These are phyloP conservation scores for Monarcha castaneiventris DNA, from an alignment of 2,113 vertebrate species.

Conservation along the genomic window DNA sequence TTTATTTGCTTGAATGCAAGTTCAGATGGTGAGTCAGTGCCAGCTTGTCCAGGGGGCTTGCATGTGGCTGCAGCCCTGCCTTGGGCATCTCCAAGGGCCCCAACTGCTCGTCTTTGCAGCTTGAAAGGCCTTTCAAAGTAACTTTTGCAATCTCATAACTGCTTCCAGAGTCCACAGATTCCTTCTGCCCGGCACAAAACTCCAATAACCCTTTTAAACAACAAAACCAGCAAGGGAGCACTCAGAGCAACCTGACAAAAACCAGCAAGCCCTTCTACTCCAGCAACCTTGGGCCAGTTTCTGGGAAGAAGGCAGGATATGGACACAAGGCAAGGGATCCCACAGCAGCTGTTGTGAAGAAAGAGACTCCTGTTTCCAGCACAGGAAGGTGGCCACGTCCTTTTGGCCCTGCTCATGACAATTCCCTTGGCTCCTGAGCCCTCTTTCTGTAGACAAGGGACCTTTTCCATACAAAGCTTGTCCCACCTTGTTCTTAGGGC, in stretches of 20 bases:
- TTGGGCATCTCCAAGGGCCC: not conserved
- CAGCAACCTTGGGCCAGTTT: not conserved
- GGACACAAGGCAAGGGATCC: not conserved
- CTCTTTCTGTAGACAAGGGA: accelerated
- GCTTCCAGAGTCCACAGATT: not conserved
- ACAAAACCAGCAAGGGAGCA: not conserved
- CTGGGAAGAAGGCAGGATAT: not conserved
- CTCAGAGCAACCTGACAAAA: not conserved
- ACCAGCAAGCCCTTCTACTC: too few species aligned
- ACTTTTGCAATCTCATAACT: not conserved
- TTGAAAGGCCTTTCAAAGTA: not conserved
- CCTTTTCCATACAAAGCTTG: accelerated
- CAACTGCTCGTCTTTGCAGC: not conserved
- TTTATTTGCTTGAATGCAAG: not conserved
- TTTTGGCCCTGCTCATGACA: not conserved
- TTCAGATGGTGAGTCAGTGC: not conserved
- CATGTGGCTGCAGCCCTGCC: not conserved
- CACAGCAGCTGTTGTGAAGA: not conserved
- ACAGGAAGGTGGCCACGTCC: not conserved
- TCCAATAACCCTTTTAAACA: not conserved
- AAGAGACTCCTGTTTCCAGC: not conserved
- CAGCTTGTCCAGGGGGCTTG: not conserved
- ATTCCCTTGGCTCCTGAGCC: not conserved
- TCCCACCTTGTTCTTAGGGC: not conserved
- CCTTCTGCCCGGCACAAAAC: not conserved